Percentiles rank a stretch among this genome's conserved stretches.
Evolutionary conservation across 2,888 invertebrate genomes (phyloP).

Genomic region (Phymatocera aterrima): DNA sequence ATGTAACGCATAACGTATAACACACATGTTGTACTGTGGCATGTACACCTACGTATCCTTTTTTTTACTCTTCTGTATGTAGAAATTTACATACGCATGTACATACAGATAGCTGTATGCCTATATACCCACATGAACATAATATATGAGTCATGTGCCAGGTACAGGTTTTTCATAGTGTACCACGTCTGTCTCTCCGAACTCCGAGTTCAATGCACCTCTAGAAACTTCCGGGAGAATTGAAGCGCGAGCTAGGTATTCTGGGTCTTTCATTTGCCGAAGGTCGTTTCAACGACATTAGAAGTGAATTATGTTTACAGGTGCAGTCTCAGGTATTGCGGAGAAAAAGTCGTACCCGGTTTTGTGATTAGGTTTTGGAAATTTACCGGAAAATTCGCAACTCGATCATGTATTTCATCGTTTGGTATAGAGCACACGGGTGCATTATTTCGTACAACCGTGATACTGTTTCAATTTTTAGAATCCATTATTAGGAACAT

Average conservation of each 20-base stretch:
- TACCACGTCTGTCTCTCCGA: slow-evolving; percentile 44
- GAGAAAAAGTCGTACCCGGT: neutral
- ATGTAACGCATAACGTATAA: too few species aligned
- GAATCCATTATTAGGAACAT: too few species aligned
- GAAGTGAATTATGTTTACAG: neutral
- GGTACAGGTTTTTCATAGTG: slow-evolving; percentile 38
- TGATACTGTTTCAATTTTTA: too few species aligned
- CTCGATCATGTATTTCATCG: neutral
- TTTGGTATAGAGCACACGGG: too few species aligned
- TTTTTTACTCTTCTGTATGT: too few species aligned
- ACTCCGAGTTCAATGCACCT: slow-evolving; percentile 51
- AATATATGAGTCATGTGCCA: slow-evolving; percentile 42
- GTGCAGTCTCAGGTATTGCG: neutral
- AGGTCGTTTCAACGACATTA: neutral
- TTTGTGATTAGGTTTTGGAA: too few species aligned
- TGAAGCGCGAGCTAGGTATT: neutral
- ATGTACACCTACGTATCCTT: too few species aligned
- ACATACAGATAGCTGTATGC: neutral
- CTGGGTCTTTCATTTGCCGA: neutral
- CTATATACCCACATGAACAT: too few species aligned
- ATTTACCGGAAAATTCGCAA: neutral
- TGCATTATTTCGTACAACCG: neutral
- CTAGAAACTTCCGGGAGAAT: slow-evolving; percentile 39
- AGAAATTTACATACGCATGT: neutral
- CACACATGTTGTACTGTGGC: too few species aligned